Percentiles rank a stretch among this genome's conserved stretches.
Evolutionary conservation across 35 echinoderm and acorn worm genomes (phyloP).

Genomic region (Lytechinus variegatus): DNA sequence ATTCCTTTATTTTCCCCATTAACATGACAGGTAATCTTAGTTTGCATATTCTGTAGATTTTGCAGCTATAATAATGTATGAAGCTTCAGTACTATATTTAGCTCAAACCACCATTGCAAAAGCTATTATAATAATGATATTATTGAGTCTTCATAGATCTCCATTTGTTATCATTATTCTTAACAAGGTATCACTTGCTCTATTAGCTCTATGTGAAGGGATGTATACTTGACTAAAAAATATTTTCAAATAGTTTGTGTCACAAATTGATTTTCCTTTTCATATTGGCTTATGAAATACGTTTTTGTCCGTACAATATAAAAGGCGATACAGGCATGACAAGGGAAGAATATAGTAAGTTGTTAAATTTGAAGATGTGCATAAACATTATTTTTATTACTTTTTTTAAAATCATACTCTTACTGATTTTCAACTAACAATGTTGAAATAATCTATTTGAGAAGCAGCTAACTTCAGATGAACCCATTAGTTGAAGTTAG

Average conservation of each 20-base stretch:
- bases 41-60: background rate
- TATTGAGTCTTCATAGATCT: too few relatives aligned
- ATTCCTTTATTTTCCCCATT: too few relatives aligned
- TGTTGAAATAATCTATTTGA: background rate
- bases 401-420: background rate
- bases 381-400: background rate
- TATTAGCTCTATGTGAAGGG: too few relatives aligned
- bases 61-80: too few relatives aligned
- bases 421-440: background rate
- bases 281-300: background rate
- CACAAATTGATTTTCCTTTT: too few relatives aligned
- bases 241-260: too few relatives aligned
- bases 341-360: constrained; percentile 1
- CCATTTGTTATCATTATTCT: too few relatives aligned
- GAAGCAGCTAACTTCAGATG: background rate
- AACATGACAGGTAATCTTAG: too few relatives aligned
- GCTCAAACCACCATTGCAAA: background rate
- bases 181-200: too few relatives aligned
- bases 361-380: background rate
- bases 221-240: too few relatives aligned
- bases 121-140: background rate
- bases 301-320: background rate
- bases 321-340: constrained; percentile 2
- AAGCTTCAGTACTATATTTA: background rate
- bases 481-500: background rate